These are phyloP conservation scores for Mus spicilegus DNA, from an alignment of 2,113 vertebrate genomes.

Conservation along the genomic window DNA sequence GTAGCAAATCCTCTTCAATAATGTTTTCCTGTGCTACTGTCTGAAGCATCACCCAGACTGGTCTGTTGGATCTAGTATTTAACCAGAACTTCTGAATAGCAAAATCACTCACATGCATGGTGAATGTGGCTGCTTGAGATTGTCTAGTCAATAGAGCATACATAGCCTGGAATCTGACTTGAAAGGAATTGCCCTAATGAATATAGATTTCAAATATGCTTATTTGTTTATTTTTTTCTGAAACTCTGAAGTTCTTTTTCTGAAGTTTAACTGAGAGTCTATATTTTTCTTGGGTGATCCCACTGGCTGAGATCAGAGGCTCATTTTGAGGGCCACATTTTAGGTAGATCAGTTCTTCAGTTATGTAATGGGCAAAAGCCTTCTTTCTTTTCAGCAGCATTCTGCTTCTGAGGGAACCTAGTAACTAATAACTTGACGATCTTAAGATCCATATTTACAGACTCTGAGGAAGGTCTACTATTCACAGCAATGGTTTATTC, in stretches of 20 bases:
- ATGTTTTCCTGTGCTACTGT: neutral
- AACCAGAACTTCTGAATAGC: neutral
- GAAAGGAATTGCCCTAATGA: neutral
- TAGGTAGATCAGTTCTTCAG: neutral
- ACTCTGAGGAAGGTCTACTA: neutral
- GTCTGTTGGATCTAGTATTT: neutral
- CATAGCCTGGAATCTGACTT: neutral
- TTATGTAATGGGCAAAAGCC: neutral
- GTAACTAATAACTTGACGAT: neutral
- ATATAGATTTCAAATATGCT: neutral
- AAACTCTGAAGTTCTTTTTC: neutral
- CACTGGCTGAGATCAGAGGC: neutral
- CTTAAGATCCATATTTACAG: neutral
- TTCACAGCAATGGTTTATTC: neutral
- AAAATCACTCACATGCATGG: neutral
- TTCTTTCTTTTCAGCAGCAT: neutral
- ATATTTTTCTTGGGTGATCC: neutral
- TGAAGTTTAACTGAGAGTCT: neutral
- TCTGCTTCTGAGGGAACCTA: neutral
- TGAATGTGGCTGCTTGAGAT: neutral
- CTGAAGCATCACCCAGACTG: neutral
- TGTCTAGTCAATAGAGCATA: neutral
- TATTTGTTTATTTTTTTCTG: constrained; percentile 43
- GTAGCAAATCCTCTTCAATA: neutral
- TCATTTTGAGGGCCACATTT: neutral